These are phyloP conservation scores for Candoia aspera DNA, from an alignment of 2,113 vertebrate species.

Conservation along the genomic window DNA sequence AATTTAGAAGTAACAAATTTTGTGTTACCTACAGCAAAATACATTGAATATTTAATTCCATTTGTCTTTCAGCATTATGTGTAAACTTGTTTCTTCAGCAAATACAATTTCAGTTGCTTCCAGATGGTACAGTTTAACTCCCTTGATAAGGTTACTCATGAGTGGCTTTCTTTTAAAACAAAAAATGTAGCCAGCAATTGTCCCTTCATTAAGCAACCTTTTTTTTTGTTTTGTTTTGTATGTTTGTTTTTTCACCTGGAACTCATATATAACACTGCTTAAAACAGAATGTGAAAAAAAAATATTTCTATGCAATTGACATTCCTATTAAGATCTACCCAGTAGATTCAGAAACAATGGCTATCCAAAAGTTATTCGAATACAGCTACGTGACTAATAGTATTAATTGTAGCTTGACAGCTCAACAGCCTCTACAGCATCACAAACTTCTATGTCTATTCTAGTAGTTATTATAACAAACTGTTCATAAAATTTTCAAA, in stretches of 20 bases:
- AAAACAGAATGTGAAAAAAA: conserved; percentile 32
- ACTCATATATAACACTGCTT: conserved; percentile 61
- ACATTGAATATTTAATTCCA: conserved; percentile 62
- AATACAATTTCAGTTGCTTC: conserved; percentile 70
- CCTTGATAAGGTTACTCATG: conserved; percentile 58
- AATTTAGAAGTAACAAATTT: conserved; percentile 49
- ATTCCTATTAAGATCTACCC: neutral
- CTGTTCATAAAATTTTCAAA: neutral
- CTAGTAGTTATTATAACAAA: neutral
- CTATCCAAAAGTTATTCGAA: neutral
- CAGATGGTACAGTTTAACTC: conserved; percentile 79
- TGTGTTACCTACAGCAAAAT: conserved; percentile 57
- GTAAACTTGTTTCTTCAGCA: conserved; percentile 71
- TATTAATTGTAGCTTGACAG: neutral
- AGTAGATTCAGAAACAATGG: neutral
- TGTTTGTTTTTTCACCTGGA: conserved; percentile 46
- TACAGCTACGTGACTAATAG: neutral
- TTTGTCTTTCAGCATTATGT: conserved; percentile 65
- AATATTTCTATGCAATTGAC: conserved; percentile 40
- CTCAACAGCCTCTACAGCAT: neutral
- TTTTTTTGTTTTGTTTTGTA: neutral
- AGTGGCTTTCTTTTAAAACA: conserved; percentile 67
- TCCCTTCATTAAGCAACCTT: conserved; percentile 56
- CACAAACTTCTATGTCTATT: neutral
- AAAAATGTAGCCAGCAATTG: conserved; percentile 67